Evolutionary conservation across 2,797 vertebrate species (phyloP).

Genomic region (Melopsittacus undulatus): DNA sequence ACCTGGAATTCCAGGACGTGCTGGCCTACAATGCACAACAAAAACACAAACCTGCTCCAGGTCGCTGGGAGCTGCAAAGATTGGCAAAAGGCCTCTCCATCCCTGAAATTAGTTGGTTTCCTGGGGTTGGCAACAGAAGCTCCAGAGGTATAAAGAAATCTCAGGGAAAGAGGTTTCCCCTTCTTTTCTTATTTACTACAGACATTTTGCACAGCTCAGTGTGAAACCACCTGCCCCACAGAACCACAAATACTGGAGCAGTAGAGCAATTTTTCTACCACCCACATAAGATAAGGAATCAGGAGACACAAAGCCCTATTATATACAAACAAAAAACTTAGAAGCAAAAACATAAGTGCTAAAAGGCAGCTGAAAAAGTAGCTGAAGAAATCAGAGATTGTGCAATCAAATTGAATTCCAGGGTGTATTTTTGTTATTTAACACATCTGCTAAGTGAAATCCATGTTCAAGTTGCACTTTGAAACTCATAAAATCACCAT

Average conservation of each 20-base stretch:
- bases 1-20: not conserved
- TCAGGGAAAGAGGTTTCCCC: not conserved
- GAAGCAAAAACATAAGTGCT: constrained; percentile 42
- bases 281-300: constrained; percentile 62
- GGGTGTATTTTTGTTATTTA: not conserved
- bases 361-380: constrained; percentile 49
- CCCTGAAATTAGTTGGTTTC: not conserved
- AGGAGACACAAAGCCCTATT: constrained; percentile 51
- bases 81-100: not conserved
- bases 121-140: not conserved
- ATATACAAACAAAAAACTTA: constrained; percentile 58
- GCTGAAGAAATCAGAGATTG: constrained; percentile 30
- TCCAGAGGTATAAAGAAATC: not conserved
- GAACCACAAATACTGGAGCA: constrained; percentile 56
- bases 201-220: constrained; percentile 25
- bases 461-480: not conserved
- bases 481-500: not conserved
- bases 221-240: constrained; percentile 55
- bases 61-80: not conserved
- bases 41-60: not conserved
- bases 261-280: constrained; percentile 56
- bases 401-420: constrained; percentile 30
- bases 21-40: not conserved
- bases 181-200: constrained; percentile 3
- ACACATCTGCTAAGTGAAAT: constrained; percentile 1